Conservation (phyloP, 37 sponge, comb jelly and placozoan genomes). For the Oopsacas minuta region DNA sequence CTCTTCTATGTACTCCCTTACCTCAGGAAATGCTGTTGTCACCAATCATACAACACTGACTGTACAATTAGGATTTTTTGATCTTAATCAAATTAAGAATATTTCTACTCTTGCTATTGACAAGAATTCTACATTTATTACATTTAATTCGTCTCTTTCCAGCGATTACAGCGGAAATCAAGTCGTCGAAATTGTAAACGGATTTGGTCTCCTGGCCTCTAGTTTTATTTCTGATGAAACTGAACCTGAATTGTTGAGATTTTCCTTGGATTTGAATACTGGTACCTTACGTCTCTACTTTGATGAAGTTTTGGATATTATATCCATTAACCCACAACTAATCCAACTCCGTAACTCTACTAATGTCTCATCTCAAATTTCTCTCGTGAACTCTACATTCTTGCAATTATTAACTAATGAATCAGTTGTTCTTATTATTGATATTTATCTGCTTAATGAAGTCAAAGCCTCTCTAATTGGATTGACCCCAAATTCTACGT, state of each 20-base stretch:
- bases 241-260: slow-evolving; percentile 41
- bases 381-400: slow-evolving; percentile 30
- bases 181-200: slow-evolving; percentile 30
- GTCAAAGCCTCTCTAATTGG: slow-evolving; percentile 42
- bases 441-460: slow-evolving; percentile 48
- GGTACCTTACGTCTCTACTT: slow-evolving; percentile 46
- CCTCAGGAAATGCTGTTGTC: neutral
- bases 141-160: slow-evolving; percentile 30
- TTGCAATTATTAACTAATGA: slow-evolving; percentile 23
- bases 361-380: slow-evolving; percentile 15
- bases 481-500: slow-evolving; percentile 42
- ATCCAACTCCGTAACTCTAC: slow-evolving; percentile 37
- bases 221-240: slow-evolving; percentile 34
- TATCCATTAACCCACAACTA: slow-evolving; percentile 29
- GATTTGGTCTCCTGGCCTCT: slow-evolving; percentile 32
- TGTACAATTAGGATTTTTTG: neutral
- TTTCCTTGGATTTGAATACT: slow-evolving; percentile 54
- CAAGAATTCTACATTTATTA: slow-evolving; percentile 18
- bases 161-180: slow-evolving; percentile 36
- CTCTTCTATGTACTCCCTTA: neutral
- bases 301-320: slow-evolving; percentile 48
- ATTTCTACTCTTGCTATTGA: neutral
- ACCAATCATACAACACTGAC: neutral
- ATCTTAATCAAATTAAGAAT: slow-evolving; percentile 21
- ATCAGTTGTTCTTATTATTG: slow-evolving; percentile 35